A percentile compares a stretch with the other conserved stretches of the same genome.
These are phyloP conservation scores for Hirtodrosophila histrioides DNA, from an alignment of 2,888 invertebrate genomes.

Conservation along the genomic window DNA sequence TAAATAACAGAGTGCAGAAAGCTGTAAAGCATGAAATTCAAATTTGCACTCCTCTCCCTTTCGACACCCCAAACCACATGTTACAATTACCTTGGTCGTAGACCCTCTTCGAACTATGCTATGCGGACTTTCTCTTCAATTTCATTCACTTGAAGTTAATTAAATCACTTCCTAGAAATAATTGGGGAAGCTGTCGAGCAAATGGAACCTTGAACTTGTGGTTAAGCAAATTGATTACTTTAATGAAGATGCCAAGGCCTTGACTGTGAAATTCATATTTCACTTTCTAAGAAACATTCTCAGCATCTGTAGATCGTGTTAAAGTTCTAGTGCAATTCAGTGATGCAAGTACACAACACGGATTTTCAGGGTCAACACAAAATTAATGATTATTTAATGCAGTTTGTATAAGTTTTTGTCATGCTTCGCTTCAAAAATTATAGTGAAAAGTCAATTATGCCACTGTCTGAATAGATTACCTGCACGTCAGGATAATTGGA, in stretches of 20 bases:
- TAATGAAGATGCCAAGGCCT: conserved; percentile 18
- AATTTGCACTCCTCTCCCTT: conserved; percentile 37
- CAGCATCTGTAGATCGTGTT: not conserved
- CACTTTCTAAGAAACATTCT: too few relatives aligned
- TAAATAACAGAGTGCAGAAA: conserved; percentile 10
- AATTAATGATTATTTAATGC: not conserved
- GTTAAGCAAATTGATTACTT: conserved; percentile 43
- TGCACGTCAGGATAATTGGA: conserved; percentile 23
- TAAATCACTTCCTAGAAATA: conserved; percentile 16
- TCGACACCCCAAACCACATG: conserved; percentile 5
- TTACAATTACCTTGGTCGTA: too few relatives aligned
- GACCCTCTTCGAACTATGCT: not conserved
- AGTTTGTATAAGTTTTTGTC: not conserved
- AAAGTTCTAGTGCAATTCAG: too few relatives aligned
- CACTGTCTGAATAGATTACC: conserved; percentile 14
- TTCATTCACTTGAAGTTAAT: conserved; percentile 36
- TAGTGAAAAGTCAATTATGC: conserved; percentile 22
- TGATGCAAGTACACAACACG: not conserved
- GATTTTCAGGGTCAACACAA: not conserved
- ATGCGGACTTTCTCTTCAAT: conserved; percentile 24
- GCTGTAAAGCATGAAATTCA: conserved; percentile 38
- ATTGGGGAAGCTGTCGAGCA: conserved; percentile 13
- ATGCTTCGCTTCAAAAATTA: not conserved
- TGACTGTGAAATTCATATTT: not conserved
- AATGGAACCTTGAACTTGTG: conserved; percentile 16